Evolutionary conservation across 2,113 vertebrate genomes (phyloP), one percentile per base, ranked within the genome.

Genomic region (Asarcornis scutulata): DNA sequence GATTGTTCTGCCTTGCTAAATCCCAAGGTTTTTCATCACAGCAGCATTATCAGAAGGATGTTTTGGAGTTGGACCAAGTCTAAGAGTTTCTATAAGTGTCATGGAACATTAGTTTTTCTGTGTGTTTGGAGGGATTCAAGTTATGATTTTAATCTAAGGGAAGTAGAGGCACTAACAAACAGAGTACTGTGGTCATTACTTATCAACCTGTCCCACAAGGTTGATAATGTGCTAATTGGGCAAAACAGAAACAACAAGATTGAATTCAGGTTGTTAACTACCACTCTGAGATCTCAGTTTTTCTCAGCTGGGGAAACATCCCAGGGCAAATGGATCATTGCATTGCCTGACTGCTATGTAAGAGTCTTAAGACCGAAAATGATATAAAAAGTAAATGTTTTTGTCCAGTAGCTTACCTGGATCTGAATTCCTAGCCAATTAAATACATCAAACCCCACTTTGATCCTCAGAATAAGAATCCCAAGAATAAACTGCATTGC

Each of bases 401-500:
- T 78, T 76, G 6, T 12, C 44, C 38, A 32, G 32, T 55, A 66
- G 6, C 94, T 97, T 97, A 99, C 99, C 98, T 99, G 98, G 32
- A 97, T 96, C 98, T 99, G 97, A 71, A 93, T 95, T 52, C 98
- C 99, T 81, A 99, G 52, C 98, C 98, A 98, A 16, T 97, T 95
- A 58, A 99, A 97, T 25, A 95, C 89, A 53, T 80, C 78, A 86
- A 98, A 98, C n/a, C 98, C 99, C 75, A 95, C 89, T 42, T 96
- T 88, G 7, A 98, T 99, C 86, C 98, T 98, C 83, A 99, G 93
- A 80, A 98, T 98, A 73, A 99, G 58, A 85, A 99, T 64, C 21
- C 98, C 99, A 86, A 99, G 97, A 81, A 98, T n/a, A 97, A 98
- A 99, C 93, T 99, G 98, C 32, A 99, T 83, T 67, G 94, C 98